phyloP scores from a whole-genome alignment of 2,888 invertebrate genomes.

The Coenonympha arcania region DNA sequence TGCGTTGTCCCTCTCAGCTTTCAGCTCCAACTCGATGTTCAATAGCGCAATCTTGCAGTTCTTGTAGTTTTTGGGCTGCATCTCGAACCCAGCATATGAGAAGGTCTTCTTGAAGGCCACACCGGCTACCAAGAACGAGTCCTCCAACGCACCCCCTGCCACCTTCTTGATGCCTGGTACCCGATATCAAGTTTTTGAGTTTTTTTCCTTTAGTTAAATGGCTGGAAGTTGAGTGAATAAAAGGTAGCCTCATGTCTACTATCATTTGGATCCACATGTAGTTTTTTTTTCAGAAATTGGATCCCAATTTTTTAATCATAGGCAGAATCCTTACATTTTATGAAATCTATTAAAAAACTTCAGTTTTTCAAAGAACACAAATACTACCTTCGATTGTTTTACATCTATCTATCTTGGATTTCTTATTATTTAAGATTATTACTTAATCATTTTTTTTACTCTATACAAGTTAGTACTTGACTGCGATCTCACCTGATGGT shows the following conservation, averaged over 20 bases:
- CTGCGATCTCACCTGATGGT: too few relatives aligned
- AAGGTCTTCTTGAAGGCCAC: constrained; percentile 99
- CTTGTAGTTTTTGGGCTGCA: constrained; percentile 96
- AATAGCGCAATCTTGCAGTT: constrained; percentile 95
- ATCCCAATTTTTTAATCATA: constrained; percentile 43
- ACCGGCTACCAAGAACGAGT: constrained; percentile 91
- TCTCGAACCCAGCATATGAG: constrained; percentile 99
- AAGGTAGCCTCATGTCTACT: constrained; percentile 30
- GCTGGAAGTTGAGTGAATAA: too few relatives aligned
- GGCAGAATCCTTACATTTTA: constrained; percentile 3
- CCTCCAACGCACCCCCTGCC: constrained; percentile 84
- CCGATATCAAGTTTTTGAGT: neutral
- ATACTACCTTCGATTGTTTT: too few relatives aligned
- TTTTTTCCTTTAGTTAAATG: neutral
- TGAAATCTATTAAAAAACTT: too few relatives aligned
- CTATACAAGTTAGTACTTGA: too few relatives aligned
- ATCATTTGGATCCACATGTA: constrained; percentile 28
- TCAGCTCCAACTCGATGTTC: constrained; percentile 97
- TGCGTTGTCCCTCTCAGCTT: constrained; percentile 98
- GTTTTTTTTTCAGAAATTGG: constrained; percentile 37
- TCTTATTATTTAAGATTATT: too few relatives aligned
- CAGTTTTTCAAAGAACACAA: too few relatives aligned
- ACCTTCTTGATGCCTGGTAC: constrained; percentile 91
- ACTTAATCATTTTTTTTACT: too few relatives aligned
- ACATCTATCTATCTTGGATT: too few relatives aligned